These are phyloP conservation scores for Babyrousa celebensis DNA, from an alignment of 2,797 vertebrate genomes.

Conservation along the genomic window DNA sequence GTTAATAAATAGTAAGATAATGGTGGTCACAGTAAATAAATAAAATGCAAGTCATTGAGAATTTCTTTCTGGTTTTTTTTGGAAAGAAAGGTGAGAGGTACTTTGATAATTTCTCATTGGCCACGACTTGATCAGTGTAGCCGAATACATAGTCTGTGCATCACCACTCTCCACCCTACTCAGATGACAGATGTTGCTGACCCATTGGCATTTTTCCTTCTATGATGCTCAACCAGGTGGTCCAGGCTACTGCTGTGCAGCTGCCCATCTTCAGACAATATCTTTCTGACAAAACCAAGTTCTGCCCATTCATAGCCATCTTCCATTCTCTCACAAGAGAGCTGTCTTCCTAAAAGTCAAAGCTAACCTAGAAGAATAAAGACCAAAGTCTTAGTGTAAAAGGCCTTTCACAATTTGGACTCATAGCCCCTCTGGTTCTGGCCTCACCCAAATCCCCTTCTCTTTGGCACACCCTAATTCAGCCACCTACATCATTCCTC, in stretches of 20 bases:
- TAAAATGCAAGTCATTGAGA: neutral
- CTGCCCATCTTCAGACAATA: neutral
- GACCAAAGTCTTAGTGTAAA: neutral
- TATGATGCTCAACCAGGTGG: neutral
- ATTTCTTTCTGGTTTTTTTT: neutral
- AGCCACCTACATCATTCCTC: neutral
- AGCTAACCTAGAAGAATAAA: neutral
- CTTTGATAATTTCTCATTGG: neutral
- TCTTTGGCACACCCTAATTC: neutral
- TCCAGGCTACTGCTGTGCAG: neutral
- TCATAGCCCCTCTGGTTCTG: neutral
- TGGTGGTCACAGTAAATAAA: neutral
- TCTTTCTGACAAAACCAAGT: neutral
- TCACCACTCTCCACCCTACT: neutral
- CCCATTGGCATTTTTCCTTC: too few species aligned
- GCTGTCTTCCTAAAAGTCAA: neutral
- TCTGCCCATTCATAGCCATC: neutral
- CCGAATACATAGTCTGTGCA: accelerated
- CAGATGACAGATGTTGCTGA: neutral
- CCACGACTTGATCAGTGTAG: neutral
- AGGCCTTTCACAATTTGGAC: neutral
- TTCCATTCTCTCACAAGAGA: neutral
- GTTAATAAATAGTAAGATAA: constrained; percentile 36
- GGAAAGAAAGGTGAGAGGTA: neutral
- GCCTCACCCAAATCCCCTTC: neutral